phyloP scores from a whole-genome alignment of 2,113 vertebrate genomes.

The Zosterops borbonicus region DNA sequence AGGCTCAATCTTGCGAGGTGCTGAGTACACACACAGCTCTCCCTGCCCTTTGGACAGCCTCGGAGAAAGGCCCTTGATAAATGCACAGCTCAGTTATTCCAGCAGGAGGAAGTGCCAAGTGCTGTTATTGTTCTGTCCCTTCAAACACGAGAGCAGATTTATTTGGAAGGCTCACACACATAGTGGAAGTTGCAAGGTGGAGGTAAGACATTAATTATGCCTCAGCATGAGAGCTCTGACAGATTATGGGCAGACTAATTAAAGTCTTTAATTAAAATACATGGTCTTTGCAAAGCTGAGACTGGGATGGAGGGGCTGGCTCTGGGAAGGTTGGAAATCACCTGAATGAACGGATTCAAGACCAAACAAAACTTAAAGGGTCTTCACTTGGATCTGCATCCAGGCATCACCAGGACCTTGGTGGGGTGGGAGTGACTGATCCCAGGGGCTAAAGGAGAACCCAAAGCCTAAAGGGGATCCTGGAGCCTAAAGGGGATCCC shows the following conservation, averaged over 20 bases:
- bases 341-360: background rate
- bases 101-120: conserved; percentile 41
- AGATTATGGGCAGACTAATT: conserved; percentile 49
- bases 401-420: background rate
- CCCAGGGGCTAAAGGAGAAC: background rate
- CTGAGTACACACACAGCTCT: conserved; percentile 18
- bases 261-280: conserved; percentile 43
- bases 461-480: background rate
- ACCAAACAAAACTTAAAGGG: fast-evolving
- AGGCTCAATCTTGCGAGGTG: background rate
- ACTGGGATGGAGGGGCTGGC: background rate
- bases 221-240: conserved; percentile 47
- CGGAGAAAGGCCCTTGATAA: conserved; percentile 24
- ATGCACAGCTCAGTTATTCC: conserved; percentile 9
- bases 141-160: conserved; percentile 38
- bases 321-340: background rate
- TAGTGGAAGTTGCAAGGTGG: conserved; percentile 18
- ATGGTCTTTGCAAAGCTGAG: background rate
- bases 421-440: background rate
- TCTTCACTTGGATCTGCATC: background rate
- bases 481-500: background rate
- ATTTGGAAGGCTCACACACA: conserved; percentile 42
- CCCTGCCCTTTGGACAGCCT: conserved; percentile 33
- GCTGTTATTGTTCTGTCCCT: conserved; percentile 27
- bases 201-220: conserved; percentile 41